Conservation (phyloP, 2,113 vertebrate genomes). For the Pseudopipra pipra region DNA sequence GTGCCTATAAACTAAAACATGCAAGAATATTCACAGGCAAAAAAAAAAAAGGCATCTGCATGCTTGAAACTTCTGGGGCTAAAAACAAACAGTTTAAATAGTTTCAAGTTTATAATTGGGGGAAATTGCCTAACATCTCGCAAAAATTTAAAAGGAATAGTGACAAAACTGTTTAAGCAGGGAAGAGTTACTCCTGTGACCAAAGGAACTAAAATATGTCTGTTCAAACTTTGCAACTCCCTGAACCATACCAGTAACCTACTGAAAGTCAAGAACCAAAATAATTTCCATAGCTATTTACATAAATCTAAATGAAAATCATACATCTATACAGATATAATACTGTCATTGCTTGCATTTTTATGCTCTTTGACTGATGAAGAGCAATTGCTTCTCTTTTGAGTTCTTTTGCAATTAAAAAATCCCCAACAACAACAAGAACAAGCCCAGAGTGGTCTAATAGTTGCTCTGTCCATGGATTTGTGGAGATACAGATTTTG, state of each 20-base stretch:
- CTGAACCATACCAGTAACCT: not conserved
- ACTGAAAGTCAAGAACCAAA: not conserved
- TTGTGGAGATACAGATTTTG: not conserved
- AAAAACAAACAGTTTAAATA: not conserved
- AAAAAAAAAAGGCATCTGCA: not conserved
- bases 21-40: fast-evolving
- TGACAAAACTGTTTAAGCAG: not conserved
- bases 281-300: slow-evolving; percentile 29
- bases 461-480: not conserved
- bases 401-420: not conserved
- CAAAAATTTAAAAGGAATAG: not conserved
- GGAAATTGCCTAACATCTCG: not conserved
- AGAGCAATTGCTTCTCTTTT: not conserved
- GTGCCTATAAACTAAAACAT: not conserved
- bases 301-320: slow-evolving; percentile 57
- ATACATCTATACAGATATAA: slow-evolving; percentile 34
- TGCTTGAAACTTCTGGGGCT: not conserved
- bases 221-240: slow-evolving; percentile 7
- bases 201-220: not conserved
- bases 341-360: slow-evolving; percentile 24
- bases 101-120: not conserved
- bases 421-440: not conserved
- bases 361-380: not conserved
- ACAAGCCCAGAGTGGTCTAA: not conserved
- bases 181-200: not conserved